Conservation (phyloP, 2,888 invertebrate genomes). For the Trissonchulus latispiculum region DNA sequence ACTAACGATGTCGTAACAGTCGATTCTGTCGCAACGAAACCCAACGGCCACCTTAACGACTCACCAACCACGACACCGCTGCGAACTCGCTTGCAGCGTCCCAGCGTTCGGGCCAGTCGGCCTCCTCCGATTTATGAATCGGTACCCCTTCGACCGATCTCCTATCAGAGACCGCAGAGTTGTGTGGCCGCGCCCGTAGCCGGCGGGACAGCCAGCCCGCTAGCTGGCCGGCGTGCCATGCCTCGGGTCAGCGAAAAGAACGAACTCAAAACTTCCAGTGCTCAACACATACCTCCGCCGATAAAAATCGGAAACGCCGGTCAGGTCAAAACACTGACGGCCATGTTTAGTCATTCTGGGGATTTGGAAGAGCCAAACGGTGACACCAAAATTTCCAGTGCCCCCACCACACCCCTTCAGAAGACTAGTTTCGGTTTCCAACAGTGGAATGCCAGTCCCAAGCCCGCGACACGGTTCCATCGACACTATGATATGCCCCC, state of each 20-base stretch:
- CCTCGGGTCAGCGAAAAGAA: not conserved
- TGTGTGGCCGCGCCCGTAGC: not conserved
- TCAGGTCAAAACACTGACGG: constrained; percentile 2
- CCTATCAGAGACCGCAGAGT: not conserved
- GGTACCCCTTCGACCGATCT: too few relatives aligned
- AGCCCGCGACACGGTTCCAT: not conserved
- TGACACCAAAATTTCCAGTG: not conserved
- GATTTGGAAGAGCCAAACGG: not conserved
- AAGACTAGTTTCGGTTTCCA: not conserved
- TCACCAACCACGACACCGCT: too few relatives aligned
- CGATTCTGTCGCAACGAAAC: too few relatives aligned
- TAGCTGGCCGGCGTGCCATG: not conserved
- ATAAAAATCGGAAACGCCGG: not conserved
- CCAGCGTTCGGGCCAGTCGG: too few relatives aligned
- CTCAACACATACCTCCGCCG: not conserved
- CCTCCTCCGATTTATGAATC: too few relatives aligned
- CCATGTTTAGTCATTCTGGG: not conserved
- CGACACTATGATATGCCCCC: not conserved
- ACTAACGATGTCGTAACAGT: too few relatives aligned
- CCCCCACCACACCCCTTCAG: not conserved
- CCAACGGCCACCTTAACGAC: too few relatives aligned
- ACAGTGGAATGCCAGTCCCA: not conserved
- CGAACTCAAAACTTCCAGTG: not conserved
- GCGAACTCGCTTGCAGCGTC: too few relatives aligned
- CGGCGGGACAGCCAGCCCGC: not conserved